phyloP scores from a whole-genome alignment of 2,888 invertebrate species.

The Cryptocheilus praepositus region DNA sequence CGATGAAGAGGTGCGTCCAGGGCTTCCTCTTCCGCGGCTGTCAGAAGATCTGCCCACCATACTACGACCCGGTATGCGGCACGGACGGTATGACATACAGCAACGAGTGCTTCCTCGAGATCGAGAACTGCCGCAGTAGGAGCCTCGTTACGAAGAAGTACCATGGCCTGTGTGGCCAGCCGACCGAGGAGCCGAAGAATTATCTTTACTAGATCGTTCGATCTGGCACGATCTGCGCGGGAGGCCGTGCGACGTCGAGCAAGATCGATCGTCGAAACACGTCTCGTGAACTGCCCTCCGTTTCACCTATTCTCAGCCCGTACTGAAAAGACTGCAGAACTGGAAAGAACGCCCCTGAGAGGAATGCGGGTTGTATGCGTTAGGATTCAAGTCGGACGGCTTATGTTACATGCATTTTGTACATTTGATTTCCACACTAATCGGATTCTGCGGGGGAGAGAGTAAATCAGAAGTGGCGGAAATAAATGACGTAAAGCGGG shows the following conservation, averaged over 20 bases:
- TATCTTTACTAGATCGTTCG: constrained; percentile 82
- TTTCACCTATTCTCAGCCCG: no score
- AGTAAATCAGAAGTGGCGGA: no score
- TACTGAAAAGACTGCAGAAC: no score
- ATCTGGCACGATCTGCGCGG: not conserved
- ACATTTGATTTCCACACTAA: no score
- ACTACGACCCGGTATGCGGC: constrained; percentile 95
- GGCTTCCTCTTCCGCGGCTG: constrained; percentile 92
- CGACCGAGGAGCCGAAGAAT: constrained; percentile 90
- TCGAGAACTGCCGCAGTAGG: constrained; percentile 92
- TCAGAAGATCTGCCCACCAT: constrained; percentile 89
- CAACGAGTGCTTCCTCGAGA: constrained; percentile 93
- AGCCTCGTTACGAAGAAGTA: constrained; percentile 86
- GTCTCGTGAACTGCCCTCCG: no score
- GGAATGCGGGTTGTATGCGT: no score
- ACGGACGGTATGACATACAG: constrained; percentile 94
- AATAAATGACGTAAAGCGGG: no score
- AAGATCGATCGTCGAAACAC: constrained; percentile 21
- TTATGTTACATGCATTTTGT: no score
- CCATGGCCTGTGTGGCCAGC: constrained; percentile 90
- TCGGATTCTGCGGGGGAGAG: no score
- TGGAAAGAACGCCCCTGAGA: no score
- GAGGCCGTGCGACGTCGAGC: constrained; percentile 40
- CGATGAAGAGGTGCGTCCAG: constrained; percentile 89
- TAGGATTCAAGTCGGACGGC: no score